These are phyloP conservation scores for Ariopsis seemanni DNA, from an alignment of 2,113 vertebrate species.

Conservation along the genomic window DNA sequence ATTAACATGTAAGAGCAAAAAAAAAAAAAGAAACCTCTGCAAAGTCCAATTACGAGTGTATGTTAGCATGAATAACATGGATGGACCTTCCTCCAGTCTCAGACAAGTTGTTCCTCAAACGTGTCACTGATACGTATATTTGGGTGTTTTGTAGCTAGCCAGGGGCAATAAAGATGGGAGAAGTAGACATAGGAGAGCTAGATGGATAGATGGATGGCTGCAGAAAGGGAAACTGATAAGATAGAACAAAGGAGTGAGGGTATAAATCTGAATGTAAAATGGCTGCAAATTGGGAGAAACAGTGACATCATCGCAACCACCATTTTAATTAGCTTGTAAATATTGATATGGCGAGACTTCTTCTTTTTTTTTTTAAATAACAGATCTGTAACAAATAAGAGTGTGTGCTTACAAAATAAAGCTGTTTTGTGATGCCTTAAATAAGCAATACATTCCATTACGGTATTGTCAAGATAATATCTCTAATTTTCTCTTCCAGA, in stretches of 20 bases:
- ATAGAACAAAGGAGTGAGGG: background rate
- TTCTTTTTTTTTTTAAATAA: background rate
- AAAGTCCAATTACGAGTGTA: background rate
- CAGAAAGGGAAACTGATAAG: background rate
- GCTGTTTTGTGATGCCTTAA: background rate
- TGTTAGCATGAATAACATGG: background rate
- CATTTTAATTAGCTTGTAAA: background rate
- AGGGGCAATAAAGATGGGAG: background rate
- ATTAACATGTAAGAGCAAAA: background rate
- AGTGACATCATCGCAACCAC: background rate
- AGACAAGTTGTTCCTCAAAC: background rate
- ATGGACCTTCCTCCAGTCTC: background rate
- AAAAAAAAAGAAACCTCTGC: background rate
- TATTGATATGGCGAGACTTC: background rate
- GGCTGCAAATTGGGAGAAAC: background rate
- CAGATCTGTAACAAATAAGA: background rate
- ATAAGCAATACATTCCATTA: conserved; percentile 3
- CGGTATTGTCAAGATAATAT: background rate
- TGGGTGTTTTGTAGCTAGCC: conserved; percentile 2
- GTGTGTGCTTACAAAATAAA: background rate
- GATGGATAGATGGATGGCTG: conserved; percentile 1
- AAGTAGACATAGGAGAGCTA: background rate
- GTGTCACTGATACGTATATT: background rate
- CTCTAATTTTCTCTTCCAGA: background rate
- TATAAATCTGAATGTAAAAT: background rate